Percentiles rank a stretch among this genome's conserved stretches.
Evolutionary conservation across 2,113 vertebrate genomes (phyloP).

Genomic region (Indicator maculatus): DNA sequence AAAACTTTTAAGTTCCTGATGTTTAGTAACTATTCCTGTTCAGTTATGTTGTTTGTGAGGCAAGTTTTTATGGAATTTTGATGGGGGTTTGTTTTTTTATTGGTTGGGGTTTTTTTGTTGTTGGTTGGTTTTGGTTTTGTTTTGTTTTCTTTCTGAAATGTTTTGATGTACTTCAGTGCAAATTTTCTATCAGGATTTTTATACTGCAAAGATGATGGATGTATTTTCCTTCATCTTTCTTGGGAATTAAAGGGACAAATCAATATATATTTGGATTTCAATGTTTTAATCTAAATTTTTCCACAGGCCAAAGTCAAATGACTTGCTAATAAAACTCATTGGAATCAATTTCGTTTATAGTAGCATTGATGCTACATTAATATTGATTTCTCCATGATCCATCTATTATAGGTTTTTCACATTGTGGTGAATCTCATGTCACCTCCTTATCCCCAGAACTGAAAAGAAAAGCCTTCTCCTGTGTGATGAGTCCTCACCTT

Average conservation of each 20-base stretch:
- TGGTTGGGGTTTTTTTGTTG: too few species aligned
- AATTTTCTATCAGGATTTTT: accelerated
- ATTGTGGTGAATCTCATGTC: too few species aligned
- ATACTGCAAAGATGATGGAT: background rate
- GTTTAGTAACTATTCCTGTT: background rate
- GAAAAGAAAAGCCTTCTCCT: background rate
- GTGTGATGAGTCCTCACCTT: background rate
- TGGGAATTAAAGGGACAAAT: background rate
- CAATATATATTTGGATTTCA: background rate
- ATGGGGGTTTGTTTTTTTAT: too few species aligned
- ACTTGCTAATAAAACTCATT: background rate
- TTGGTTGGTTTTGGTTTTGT: too few species aligned
- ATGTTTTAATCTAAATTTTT: background rate
- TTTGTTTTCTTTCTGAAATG: background rate
- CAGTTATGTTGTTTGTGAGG: background rate
- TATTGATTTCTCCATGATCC: background rate
- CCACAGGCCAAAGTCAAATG: background rate
- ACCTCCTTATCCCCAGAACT: background rate
- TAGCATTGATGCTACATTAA: background rate
- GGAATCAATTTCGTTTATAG: background rate
- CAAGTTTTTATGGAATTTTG: background rate
- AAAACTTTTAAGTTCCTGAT: background rate
- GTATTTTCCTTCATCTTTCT: background rate
- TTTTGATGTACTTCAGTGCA: background rate
- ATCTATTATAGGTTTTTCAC: background rate